Evolutionary conservation across 2,113 vertebrate species (phyloP).

Genomic region (Mandrillus leucophaeus): DNA sequence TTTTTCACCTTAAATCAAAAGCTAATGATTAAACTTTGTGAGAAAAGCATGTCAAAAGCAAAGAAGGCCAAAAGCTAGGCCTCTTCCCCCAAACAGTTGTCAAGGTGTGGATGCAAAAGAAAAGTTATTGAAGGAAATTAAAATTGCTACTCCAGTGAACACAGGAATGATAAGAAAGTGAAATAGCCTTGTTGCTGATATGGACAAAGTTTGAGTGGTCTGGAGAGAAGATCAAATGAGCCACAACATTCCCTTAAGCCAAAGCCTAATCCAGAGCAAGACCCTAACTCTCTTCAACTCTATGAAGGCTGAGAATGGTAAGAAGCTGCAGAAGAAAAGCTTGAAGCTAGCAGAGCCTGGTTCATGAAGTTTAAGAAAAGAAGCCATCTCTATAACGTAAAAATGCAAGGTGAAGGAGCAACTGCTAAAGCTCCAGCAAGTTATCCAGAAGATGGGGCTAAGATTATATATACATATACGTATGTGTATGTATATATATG

Average conservation of each 20-base stretch:
- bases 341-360: not conserved
- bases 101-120: not conserved
- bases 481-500: fast-evolving
- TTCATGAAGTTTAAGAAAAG: not conserved
- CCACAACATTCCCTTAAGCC: not conserved
- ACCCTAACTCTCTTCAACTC: not conserved
- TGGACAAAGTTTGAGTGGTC: not conserved
- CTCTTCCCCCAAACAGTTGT: not conserved
- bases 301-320: not conserved
- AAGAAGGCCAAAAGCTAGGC: not conserved
- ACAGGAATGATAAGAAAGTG: not conserved
- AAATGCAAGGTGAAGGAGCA: not conserved
- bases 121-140: not conserved
- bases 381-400: not conserved
- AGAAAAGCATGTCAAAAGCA: not conserved
- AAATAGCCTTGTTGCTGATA: not conserved
- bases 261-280: not conserved
- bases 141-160: not conserved
- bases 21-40: not conserved
- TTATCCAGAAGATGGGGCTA: not conserved
- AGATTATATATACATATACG: not conserved
- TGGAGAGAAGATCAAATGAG: not conserved
- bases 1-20: not conserved
- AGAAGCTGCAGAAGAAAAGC: not conserved
- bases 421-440: not conserved